Evolutionary conservation across 2,888 invertebrate genomes (phyloP), one percentile per base, ranked within the genome.

Genomic region (Drosophila emarginata): DNA sequence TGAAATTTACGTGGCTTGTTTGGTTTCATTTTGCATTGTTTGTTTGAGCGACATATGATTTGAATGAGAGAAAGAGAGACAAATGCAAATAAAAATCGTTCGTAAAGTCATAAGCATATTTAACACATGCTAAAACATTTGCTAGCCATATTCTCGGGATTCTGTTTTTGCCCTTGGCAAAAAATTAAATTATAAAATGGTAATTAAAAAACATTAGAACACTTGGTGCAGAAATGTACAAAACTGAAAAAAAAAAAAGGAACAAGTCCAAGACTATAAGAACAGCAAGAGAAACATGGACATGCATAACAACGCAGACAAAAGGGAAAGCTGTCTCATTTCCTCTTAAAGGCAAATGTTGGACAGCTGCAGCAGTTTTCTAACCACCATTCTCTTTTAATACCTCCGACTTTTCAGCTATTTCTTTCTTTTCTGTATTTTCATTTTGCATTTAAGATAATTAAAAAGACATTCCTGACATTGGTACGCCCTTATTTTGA

Each of bases 171-270:
- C 15, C 56, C 12, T 54, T 70, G 54, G 59, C 59, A n/a, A 50
- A 39, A 36, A 70, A 70, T 59, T 50, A 51, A 70, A 72, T 61
- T 45, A 50, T 64, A 53, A 60, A 65, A 54, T 61, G 51, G 67
- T 64, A 79, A 79, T 78, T 80, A 79, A 74, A 79, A 79, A 78
- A 61, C 76, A 78, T 78, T 82, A 79, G 64, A 68, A 37, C 57
- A 56, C 58, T 72, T 79, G 72, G 2, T 32, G n/a, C 6, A 11
- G 9, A 11, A 4, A 59, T 51, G 28, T 12, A 6, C 11, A 50
- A 39, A 51, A 18, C 39, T 58, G 23, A 54, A n/a, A 61, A 21
- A 21, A 54, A n/a, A 61, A 21, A 45, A 21, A 21, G 73, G 74
- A 74, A 65, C 76, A 76, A 68, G 74, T 74, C 53, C 28, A 59